These are phyloP conservation scores for Agrochola lota DNA, from an alignment of 2,888 invertebrate species.

Conservation along the genomic window DNA sequence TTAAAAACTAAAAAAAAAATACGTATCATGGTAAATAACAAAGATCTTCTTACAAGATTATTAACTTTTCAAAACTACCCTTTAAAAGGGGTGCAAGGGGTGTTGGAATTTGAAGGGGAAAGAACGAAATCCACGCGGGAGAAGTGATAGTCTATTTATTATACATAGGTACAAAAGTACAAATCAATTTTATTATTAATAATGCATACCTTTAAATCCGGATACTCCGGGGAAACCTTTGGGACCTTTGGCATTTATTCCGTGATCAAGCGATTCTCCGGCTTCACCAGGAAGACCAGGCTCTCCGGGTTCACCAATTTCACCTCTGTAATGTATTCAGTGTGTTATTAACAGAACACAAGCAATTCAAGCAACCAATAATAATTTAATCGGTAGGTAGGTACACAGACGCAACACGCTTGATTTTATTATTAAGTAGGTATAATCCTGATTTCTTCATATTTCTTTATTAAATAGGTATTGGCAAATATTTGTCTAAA, in stretches of 20 bases:
- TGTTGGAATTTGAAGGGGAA: too few species aligned
- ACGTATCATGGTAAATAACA: not conserved
- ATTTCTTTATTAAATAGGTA: not conserved
- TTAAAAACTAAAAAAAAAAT: not conserved
- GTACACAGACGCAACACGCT: not conserved
- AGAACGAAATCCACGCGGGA: not conserved
- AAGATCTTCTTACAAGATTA: not conserved
- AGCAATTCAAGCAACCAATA: not conserved
- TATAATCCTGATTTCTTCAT: too few species aligned
- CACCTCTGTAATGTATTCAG: slow-evolving; percentile 76
- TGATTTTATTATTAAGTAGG: not conserved
- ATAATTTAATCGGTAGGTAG: not conserved
- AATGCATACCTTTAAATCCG: slow-evolving; percentile 77
- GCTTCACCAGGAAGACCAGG: slow-evolving; percentile 81
- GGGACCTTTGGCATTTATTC: slow-evolving; percentile 85
- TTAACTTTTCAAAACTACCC: not conserved
- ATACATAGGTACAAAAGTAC: not conserved
- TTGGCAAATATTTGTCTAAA: not conserved
- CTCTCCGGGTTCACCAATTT: slow-evolving; percentile 85
- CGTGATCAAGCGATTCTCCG: slow-evolving; percentile 79
- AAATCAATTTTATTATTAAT: not conserved
- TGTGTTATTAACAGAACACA: not conserved
- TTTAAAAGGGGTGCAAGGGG: not conserved
- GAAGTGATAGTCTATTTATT: not conserved
- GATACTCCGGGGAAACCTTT: slow-evolving; percentile 89